Conservation (phyloP, 2,888 invertebrate genomes). For the Sesia apiformis region DNA sequence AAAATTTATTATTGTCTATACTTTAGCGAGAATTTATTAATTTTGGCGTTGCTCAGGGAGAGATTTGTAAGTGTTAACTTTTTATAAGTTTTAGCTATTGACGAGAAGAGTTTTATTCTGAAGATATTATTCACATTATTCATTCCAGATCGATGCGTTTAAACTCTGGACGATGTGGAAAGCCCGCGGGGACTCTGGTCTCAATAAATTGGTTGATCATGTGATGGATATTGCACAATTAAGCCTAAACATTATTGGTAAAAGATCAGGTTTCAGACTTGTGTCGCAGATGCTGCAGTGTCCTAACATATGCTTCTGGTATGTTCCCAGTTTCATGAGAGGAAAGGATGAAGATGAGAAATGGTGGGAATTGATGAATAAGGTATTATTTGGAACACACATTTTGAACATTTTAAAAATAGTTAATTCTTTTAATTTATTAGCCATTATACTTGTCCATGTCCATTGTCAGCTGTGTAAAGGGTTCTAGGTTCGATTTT, state of each 20-base stretch:
- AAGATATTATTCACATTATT: no score
- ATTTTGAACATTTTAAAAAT: no score
- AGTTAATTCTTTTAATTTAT: no score
- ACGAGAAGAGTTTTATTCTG: no score
- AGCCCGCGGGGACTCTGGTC: slow-evolving; percentile 79
- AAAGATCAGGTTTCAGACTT: slow-evolving; percentile 75
- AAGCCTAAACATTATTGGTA: slow-evolving; percentile 66
- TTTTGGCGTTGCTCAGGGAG: no score
- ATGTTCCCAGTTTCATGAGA: slow-evolving; percentile 77
- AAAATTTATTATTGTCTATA: no score
- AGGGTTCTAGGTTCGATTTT: no score
- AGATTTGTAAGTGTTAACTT: no score
- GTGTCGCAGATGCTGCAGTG: slow-evolving; percentile 77
- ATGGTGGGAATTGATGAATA: slow-evolving; percentile 72
- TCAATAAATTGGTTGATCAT: slow-evolving; percentile 76
- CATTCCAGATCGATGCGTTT: slow-evolving; percentile 82
- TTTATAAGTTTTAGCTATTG: no score
- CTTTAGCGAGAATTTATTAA: no score
- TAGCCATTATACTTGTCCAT: no score
- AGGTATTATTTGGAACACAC: slow-evolving; percentile 31
- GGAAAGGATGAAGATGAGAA: slow-evolving; percentile 39
- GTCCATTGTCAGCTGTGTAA: no score
- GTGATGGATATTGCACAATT: slow-evolving; percentile 77
- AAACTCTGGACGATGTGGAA: slow-evolving; percentile 96
- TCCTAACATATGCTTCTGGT: slow-evolving; percentile 95